Conservation (phyloP, 2,113 vertebrate species). For the Cyanoramphus novaezelandiae region DNA sequence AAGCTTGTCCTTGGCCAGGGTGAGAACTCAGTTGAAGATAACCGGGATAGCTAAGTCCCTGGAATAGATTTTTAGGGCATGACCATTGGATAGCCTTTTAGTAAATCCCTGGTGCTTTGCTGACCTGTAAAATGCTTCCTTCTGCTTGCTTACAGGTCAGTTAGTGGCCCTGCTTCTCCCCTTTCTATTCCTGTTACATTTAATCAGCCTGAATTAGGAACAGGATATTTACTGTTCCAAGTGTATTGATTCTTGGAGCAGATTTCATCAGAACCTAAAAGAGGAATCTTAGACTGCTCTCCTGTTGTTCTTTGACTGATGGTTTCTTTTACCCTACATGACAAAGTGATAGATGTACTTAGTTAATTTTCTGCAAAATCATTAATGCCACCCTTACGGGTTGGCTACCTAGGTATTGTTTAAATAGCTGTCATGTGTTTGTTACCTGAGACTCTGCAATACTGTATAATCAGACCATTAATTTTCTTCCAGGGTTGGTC, state of each 20-base stretch:
- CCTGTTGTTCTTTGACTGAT: conserved; percentile 73
- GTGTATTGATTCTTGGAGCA: conserved; percentile 67
- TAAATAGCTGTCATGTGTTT: conserved; percentile 63
- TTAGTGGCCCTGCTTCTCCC: background rate
- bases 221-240: background rate
- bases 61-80: background rate
- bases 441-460: conserved; percentile 46
- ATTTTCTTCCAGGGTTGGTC: conserved; percentile 54
- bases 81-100: background rate
- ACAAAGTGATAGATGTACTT: conserved; percentile 80
- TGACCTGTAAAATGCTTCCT: background rate
- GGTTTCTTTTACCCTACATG: conserved; percentile 67
- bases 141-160: background rate
- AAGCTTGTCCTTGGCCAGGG: background rate
- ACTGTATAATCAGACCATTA: conserved; percentile 49
- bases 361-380: conserved; percentile 77
- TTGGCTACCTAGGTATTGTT: conserved; percentile 63
- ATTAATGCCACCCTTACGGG: conserved; percentile 67
- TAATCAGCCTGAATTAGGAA: conserved; percentile 22
- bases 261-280: conserved; percentile 56
- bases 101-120: background rate
- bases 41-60: background rate
- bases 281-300: conserved; percentile 39
- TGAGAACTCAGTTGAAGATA: background rate
- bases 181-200: conserved; percentile 32